Conservation (phyloP, 2,888 invertebrate species). For the Microplitis manilae region DNA sequence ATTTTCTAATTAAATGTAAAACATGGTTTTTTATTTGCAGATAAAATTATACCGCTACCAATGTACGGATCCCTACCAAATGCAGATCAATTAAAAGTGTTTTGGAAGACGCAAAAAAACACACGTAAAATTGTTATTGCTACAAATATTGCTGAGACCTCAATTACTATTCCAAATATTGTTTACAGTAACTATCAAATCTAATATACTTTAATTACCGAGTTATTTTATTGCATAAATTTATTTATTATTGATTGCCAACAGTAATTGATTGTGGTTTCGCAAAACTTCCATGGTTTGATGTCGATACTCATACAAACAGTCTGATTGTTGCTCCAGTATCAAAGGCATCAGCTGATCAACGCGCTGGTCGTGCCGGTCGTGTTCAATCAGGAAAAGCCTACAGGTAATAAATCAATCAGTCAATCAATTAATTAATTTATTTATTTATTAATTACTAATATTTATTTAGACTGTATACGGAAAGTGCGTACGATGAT, state of each 20-base stretch:
- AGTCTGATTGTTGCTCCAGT: slow-evolving; percentile 86
- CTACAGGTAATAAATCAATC: slow-evolving; percentile 75
- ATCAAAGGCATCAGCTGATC: slow-evolving; percentile 90
- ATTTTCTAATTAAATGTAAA: not conserved
- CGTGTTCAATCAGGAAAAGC: slow-evolving; percentile 88
- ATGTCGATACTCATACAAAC: slow-evolving; percentile 87
- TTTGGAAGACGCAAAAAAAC: slow-evolving; percentile 79
- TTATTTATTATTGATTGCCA: not conserved
- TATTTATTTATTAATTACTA: slow-evolving; percentile 5
- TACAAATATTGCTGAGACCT: slow-evolving; percentile 97
- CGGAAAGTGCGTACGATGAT: slow-evolving; percentile 83
- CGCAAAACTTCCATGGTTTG: slow-evolving; percentile 93
- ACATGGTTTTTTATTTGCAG: slow-evolving; percentile 56
- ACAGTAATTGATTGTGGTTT: slow-evolving; percentile 90
- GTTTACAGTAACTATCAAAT: slow-evolving; percentile 80
- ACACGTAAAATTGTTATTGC: slow-evolving; percentile 92
- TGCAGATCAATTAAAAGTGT: slow-evolving; percentile 86
- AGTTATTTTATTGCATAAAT: not conserved
- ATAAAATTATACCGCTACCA: slow-evolving; percentile 81
- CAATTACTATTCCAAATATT: slow-evolving; percentile 94
- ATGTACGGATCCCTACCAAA: slow-evolving; percentile 94
- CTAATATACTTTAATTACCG: not conserved
- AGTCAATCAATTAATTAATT: slow-evolving; percentile 15
- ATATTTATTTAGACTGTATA: slow-evolving; percentile 77
- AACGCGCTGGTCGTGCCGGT: slow-evolving; percentile 94